A percentile compares a stretch with the other conserved stretches of the same genome.
Evolutionary conservation across 2,797 vertebrate genomes (phyloP).

Genomic region (Moxostoma hubbsi): DNA sequence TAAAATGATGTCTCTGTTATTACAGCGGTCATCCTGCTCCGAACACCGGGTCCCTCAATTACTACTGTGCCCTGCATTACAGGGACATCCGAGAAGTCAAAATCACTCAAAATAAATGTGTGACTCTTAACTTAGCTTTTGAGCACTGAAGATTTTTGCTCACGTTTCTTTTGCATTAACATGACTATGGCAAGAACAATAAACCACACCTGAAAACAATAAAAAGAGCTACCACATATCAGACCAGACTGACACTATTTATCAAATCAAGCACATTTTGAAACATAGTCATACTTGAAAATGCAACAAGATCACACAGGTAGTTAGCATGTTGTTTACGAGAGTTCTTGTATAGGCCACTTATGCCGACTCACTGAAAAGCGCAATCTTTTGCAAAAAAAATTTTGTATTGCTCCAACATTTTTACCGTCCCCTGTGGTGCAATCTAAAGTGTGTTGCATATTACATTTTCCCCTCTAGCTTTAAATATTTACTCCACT

Average conservation of each 20-base stretch:
- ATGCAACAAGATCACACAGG: too few species aligned
- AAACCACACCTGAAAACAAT: not conserved
- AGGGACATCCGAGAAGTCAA: slow-evolving; percentile 37
- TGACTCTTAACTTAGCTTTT: slow-evolving; percentile 6
- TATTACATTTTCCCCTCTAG: too few species aligned
- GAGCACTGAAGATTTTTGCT: slow-evolving; percentile 23
- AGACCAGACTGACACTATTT: not conserved
- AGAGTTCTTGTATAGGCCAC: too few species aligned
- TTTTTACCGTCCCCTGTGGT: too few species aligned
- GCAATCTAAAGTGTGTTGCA: too few species aligned
- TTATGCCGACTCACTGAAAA: too few species aligned
- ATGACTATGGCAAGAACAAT: slow-evolving; percentile 6
- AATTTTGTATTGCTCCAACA: too few species aligned
- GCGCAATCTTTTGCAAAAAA: too few species aligned
- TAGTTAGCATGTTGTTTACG: too few species aligned
- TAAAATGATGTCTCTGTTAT: slow-evolving; percentile 56
- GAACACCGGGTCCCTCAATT: slow-evolving; percentile 45
- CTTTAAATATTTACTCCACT: too few species aligned
- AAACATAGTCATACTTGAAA: not conserved
- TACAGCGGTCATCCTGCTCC: slow-evolving; percentile 36
- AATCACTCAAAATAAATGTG: slow-evolving; percentile 33
- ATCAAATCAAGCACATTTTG: not conserved
- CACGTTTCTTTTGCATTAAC: slow-evolving; percentile 18
- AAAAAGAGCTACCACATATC: not conserved
- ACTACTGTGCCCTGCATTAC: slow-evolving; percentile 33